Base-by-base conservation (phyloP, 2,888 invertebrate species). In the Tiliacea citrago region DNA sequence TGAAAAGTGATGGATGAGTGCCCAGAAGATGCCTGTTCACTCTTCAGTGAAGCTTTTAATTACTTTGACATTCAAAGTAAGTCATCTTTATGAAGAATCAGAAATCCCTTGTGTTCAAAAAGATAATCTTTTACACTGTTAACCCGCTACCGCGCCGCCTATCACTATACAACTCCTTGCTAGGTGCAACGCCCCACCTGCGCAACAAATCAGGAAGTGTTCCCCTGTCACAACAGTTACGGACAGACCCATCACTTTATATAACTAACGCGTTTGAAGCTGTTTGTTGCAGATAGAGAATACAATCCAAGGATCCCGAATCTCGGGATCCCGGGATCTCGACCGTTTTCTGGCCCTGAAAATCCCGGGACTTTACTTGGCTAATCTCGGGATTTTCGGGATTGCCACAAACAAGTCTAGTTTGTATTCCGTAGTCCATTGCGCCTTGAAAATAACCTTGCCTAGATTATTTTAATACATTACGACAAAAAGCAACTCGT, bases 131-230 rank as follows among this genome's bases (percentile, higher is more conserved):
- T 29, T n/a, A 21, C 24, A 16, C 55, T 29, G 1, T 5, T 5
- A 12, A 47, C 45, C 53, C 78, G 85, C 82, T 76, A 39, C n/a
- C 92, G 91, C 92, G 90, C 75, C 88, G 85, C 90, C 68, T 69
- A 67, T 89, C 60, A 87, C 68, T 10, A 6, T 35, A 2, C 16
- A 16, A 58, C 0, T 61, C 29, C 29, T 29, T 29, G 51, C 73
- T 85, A 89, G 86, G 89, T 89, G 89, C 92, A 92, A 89, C 90
- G 91, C 88, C 90, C 91, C 94, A 94, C 94, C 94, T 94, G 94
- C 90, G 88, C 92, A 80, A 88, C 90, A 88, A 91, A 94, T 94
- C 94, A 93, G 94, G 94, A 94, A 95, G 94, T 94, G 88, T 91
- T 90, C 90, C 75, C 90, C 86, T 92, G 92, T 93, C 93, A 93